Percentiles rank a stretch among this genome's conserved stretches.
Conservation (phyloP, 2,797 vertebrate genomes). For the Poeciliopsis turneri region DNA sequence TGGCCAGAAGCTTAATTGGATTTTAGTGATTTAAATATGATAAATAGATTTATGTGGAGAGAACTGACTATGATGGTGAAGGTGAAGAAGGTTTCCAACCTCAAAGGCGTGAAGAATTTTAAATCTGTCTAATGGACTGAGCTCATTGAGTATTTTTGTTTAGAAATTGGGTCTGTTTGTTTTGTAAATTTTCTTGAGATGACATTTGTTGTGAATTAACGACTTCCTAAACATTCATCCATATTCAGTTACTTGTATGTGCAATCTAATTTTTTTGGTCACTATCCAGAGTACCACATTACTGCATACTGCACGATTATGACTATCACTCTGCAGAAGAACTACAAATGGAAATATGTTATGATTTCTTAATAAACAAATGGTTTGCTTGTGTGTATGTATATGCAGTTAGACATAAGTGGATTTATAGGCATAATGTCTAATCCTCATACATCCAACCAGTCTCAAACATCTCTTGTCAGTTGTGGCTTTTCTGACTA, state of each 20-base stretch:
- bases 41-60: background rate
- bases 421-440: conserved; percentile 7
- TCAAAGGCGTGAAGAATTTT: background rate
- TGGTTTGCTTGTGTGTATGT: background rate
- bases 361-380: background rate
- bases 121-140: background rate
- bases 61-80: background rate
- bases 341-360: background rate
- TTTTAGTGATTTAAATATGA: background rate
- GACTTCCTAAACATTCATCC: background rate
- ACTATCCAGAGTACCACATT: background rate
- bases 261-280: background rate
- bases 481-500: conserved; percentile 39
- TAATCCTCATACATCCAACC: conserved; percentile 32
- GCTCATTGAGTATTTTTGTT: background rate
- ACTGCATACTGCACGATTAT: background rate
- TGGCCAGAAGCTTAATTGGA: too few relatives aligned
- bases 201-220: too few relatives aligned
- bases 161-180: background rate
- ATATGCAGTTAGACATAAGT: background rate
- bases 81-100: background rate
- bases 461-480: conserved; percentile 43
- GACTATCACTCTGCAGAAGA: background rate
- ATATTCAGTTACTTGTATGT: background rate
- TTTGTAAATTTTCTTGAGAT: background rate